A percentile compares a stretch with the other conserved stretches of the same genome.
These are phyloP conservation scores for Heliothis virescens DNA, from an alignment of 1,140 invertebrate species.

Conservation along the genomic window DNA sequence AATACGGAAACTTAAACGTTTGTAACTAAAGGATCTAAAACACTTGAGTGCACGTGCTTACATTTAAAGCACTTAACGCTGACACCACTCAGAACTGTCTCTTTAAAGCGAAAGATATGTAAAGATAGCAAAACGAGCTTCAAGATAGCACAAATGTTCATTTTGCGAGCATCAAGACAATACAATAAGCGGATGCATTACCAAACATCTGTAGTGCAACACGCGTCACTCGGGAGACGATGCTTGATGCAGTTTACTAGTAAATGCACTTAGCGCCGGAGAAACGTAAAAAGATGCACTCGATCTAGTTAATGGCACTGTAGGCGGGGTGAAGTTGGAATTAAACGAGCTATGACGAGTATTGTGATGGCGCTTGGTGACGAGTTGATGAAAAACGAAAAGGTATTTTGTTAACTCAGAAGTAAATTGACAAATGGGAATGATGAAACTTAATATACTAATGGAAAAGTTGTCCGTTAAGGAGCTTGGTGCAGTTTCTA, in stretches of 20 bases:
- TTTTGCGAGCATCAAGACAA: constrained; percentile 35
- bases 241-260: constrained; percentile 67
- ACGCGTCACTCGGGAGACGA: constrained; percentile 33
- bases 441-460: not conserved
- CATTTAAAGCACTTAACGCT: constrained; percentile 29
- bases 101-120: constrained; percentile 32
- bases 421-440: not conserved
- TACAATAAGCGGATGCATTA: constrained; percentile 47
- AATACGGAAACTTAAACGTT: constrained; percentile 6
- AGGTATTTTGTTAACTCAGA: constrained; percentile 15
- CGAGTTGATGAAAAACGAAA: constrained; percentile 23
- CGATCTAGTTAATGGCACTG: constrained; percentile 75
- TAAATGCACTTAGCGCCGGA: constrained; percentile 80
- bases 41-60: constrained; percentile 15
- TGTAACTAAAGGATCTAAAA: not conserved
- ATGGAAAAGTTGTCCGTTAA: not conserved
- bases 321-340: constrained; percentile 58
- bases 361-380: constrained; percentile 23
- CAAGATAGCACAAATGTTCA: constrained; percentile 29
- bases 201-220: constrained; percentile 28
- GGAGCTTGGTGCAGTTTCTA: too few relatives aligned
- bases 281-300: constrained; percentile 79
- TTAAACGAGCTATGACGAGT: constrained; percentile 35
- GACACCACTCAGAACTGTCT: constrained; percentile 28
- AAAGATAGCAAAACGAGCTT: constrained; percentile 26